Evolutionary conservation across 2,113 vertebrate species (phyloP).

Genomic region (Dolichotis patagonum): DNA sequence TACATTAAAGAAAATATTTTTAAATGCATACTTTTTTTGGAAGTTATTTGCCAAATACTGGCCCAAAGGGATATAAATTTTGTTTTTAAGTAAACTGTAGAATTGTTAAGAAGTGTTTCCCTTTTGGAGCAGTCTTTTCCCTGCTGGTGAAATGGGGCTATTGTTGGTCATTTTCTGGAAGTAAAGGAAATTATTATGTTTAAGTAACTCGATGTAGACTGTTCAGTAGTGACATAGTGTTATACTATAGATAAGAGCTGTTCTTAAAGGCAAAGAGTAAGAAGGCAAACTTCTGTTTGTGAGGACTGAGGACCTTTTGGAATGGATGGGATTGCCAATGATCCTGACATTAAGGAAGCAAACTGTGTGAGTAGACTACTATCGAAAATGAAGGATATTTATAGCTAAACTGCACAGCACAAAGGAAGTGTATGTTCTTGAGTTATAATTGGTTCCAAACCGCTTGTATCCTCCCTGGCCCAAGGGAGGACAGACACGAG

Average conservation of each 20-base stretch:
- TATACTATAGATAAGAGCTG: slow-evolving; percentile 83
- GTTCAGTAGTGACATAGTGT: slow-evolving; percentile 83
- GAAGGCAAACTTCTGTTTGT: slow-evolving; percentile 80
- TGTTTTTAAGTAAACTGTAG: slow-evolving; percentile 86
- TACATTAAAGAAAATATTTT: slow-evolving; percentile 93
- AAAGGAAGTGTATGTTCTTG: slow-evolving; percentile 76
- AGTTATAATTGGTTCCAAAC: slow-evolving; percentile 80
- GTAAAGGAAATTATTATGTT: slow-evolving; percentile 81
- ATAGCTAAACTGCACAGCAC: slow-evolving; percentile 84
- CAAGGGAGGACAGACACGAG: slow-evolving; percentile 75
- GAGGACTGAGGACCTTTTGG: slow-evolving; percentile 79
- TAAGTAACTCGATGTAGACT: slow-evolving; percentile 83
- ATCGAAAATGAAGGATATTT: slow-evolving; percentile 89
- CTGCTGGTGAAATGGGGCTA: slow-evolving; percentile 82
- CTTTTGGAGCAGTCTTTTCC: slow-evolving; percentile 78
- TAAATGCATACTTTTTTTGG: slow-evolving; percentile 87
- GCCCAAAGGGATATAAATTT: slow-evolving; percentile 87
- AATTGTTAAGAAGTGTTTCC: slow-evolving; percentile 84
- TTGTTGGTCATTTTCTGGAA: slow-evolving; percentile 84
- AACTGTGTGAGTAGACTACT: slow-evolving; percentile 86
- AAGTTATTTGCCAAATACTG: slow-evolving; percentile 91
- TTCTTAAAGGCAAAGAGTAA: slow-evolving; percentile 79
- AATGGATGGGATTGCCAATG: slow-evolving; percentile 76
- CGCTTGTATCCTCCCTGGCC: slow-evolving; percentile 79
- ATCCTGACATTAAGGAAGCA: slow-evolving; percentile 82